A percentile compares a stretch with the other conserved stretches of the same genome.
Conservation (phyloP, 2,888 invertebrate genomes). For the Troides oblongomaculatus region DNA sequence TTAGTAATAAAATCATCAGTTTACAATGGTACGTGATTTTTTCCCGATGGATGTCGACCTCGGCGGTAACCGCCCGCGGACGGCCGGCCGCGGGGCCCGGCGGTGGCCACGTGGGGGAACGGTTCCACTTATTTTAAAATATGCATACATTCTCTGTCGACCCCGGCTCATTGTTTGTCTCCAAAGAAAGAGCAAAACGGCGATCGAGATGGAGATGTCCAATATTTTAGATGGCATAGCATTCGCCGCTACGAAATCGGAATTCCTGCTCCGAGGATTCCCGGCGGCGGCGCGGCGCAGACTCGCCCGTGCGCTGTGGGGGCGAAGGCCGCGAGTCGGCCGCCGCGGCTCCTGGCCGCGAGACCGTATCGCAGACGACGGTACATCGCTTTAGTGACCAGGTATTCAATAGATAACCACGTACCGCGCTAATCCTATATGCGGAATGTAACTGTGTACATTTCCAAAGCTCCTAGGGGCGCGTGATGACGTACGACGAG, state of each 20-base stretch:
- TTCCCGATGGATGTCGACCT: not conserved
- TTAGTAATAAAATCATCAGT: too few relatives aligned
- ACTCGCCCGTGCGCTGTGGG: conserved; percentile 51
- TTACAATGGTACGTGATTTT: not conserved
- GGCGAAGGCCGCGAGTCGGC: conserved; percentile 54
- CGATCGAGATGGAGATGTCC: conserved; percentile 78
- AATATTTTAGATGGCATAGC: conserved; percentile 81
- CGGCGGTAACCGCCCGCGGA: not conserved
- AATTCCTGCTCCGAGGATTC: conserved; percentile 72
- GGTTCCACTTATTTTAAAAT: conserved; percentile 65
- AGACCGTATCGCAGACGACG: conserved; percentile 61
- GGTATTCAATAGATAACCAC: conserved; percentile 75
- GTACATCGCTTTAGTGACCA: conserved; percentile 73
- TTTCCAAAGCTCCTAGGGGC: conserved; percentile 62
- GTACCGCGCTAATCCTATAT: conserved; percentile 74
- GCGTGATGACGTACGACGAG: conserved; percentile 46
- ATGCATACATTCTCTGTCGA: conserved; percentile 76
- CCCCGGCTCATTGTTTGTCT: conserved; percentile 75
- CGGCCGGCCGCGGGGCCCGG: not conserved
- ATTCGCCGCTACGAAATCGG: conserved; percentile 75
- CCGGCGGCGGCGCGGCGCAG: conserved; percentile 40
- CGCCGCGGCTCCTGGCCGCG: conserved; percentile 46
- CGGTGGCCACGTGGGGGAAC: conserved; percentile 52
- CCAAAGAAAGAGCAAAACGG: conserved; percentile 74
- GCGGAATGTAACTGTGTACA: conserved; percentile 71